Evolutionary conservation across 2,797 vertebrate genomes (phyloP).

Genomic region (Huso huso): DNA sequence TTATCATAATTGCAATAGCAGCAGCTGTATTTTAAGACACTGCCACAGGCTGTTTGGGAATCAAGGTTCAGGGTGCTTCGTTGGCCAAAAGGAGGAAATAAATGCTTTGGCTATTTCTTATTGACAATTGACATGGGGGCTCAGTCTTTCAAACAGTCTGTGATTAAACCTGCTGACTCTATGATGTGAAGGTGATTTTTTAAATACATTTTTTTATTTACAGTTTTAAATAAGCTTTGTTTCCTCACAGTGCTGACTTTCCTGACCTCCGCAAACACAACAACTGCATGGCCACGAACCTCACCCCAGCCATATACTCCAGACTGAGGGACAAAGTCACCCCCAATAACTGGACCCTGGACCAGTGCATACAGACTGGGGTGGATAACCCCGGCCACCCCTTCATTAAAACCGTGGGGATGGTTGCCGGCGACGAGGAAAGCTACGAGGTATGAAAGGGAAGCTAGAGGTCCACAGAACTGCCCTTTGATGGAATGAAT

Average conservation of each 20-base stretch:
- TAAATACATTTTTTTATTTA: neutral
- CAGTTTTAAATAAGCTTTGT: neutral
- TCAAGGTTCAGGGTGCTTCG: too few relatives aligned
- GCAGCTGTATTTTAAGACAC: too few relatives aligned
- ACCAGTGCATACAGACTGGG: conserved; percentile 77
- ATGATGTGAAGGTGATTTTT: neutral
- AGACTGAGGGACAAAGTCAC: conserved; percentile 66
- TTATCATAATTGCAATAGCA: too few relatives aligned
- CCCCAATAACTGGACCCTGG: conserved; percentile 61
- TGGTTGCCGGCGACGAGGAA: conserved; percentile 69
- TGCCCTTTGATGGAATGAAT: neutral
- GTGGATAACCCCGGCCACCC: conserved; percentile 75
- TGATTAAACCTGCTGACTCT: neutral
- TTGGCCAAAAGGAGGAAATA: too few relatives aligned
- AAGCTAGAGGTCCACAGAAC: too few relatives aligned
- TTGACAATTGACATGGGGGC: neutral
- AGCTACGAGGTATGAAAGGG: conserved; percentile 55
- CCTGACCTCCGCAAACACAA: conserved; percentile 77
- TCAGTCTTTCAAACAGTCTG: neutral
- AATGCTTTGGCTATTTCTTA: too few relatives aligned
- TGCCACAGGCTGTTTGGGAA: too few relatives aligned
- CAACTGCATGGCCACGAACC: conserved; percentile 74
- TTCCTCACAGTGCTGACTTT: conserved; percentile 57
- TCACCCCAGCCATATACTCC: conserved; percentile 65
- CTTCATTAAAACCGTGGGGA: conserved; percentile 71